Evolutionary conservation across 2,888 invertebrate genomes (phyloP).

Genomic region (Steinernema hermaphroditum): DNA sequence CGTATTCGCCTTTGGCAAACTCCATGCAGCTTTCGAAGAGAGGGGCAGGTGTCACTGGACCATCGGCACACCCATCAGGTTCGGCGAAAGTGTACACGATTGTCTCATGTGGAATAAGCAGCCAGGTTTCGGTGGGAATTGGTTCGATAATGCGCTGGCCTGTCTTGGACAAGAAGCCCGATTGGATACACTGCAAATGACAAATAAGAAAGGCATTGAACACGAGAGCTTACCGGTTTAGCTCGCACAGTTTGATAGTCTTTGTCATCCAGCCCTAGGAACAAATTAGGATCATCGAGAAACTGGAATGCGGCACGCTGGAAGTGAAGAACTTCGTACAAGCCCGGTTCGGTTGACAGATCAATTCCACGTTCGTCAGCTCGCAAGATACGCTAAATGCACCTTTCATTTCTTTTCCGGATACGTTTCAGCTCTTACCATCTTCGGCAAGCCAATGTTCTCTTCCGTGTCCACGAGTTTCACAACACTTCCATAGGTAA

Average conservation of each 20-base stretch:
- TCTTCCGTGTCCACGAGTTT: background rate
- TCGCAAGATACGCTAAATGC: background rate
- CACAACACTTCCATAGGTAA: background rate
- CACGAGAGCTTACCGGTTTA: background rate
- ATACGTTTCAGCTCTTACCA: background rate
- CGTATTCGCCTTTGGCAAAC: background rate
- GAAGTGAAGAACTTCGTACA: background rate
- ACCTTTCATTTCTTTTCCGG: too few species aligned
- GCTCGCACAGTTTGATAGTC: constrained; percentile 12
- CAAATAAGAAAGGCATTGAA: background rate
- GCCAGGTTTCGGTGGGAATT: background rate
- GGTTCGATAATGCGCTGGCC: background rate
- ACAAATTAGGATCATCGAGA: background rate
- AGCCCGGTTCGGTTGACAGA: background rate
- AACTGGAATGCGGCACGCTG: constrained; percentile 16
- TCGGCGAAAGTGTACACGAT: background rate
- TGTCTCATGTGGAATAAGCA: background rate
- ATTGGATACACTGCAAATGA: background rate
- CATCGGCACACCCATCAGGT: background rate
- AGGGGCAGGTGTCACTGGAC: background rate
- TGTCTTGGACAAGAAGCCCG: background rate
- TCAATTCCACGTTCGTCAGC: constrained; percentile 8
- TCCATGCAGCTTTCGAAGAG: background rate
- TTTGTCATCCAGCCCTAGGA: background rate
- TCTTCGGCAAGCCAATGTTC: constrained; percentile 11